Conservation (phyloP, 2,113 vertebrate genomes). For the Elephas maximus region DNA sequence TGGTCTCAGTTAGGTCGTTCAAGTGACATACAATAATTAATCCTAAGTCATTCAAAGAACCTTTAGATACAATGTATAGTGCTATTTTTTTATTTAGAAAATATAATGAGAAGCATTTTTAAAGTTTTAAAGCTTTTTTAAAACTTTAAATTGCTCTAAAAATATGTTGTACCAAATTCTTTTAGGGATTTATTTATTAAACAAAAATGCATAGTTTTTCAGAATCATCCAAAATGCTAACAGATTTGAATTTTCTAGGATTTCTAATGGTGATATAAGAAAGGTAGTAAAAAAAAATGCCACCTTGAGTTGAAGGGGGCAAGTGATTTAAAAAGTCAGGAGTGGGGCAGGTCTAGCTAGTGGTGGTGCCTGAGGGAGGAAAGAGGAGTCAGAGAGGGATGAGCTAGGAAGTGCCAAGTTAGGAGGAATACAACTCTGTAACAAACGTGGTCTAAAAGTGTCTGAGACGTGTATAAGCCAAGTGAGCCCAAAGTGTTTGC, state of each 20-base stretch:
- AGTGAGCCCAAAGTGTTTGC: neutral
- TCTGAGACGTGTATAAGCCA: neutral
- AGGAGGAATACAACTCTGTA: neutral
- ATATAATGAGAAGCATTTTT: neutral
- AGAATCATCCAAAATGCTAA: slow-evolving; percentile 34
- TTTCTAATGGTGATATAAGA: neutral
- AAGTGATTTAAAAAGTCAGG: no score
- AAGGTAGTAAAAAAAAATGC: neutral
- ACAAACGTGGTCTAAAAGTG: neutral
- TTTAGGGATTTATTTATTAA: slow-evolving; percentile 4
- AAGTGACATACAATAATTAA: neutral
- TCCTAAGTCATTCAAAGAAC: neutral
- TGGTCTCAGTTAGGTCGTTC: neutral
- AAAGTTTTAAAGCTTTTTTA: neutral
- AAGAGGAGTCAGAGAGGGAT: neutral
- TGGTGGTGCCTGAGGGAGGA: neutral
- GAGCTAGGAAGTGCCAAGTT: no score
- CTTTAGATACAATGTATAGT: neutral
- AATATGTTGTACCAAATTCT: neutral
- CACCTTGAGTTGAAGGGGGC: neutral
- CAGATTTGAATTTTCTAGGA: neutral
- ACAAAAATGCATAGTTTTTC: neutral
- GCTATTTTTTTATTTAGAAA: slow-evolving; percentile 53
- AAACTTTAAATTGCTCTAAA: neutral
- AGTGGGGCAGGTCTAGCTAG: neutral